Conservation (phyloP, 2,797 vertebrate genomes). For the Sebastes elongatus region DNA sequence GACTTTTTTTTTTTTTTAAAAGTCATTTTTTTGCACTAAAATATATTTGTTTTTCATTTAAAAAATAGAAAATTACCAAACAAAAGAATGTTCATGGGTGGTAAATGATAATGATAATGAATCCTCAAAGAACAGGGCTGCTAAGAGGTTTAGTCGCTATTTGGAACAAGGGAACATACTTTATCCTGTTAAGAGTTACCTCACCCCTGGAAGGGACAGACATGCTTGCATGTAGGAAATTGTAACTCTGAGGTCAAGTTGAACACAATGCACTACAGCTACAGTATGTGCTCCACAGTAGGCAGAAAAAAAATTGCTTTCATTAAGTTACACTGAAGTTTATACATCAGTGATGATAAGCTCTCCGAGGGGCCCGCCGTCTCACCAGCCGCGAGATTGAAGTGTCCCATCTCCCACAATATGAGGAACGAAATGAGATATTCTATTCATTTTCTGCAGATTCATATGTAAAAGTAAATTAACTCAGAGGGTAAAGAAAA, state of each 20-base stretch:
- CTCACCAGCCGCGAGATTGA: slow-evolving; percentile 31
- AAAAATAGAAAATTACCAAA: background rate
- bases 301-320: slow-evolving; percentile 58
- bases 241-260: slow-evolving; percentile 35
- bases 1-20: background rate
- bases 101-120: background rate
- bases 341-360: slow-evolving; percentile 68
- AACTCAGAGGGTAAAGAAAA: slow-evolving; percentile 8
- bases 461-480: slow-evolving; percentile 41
- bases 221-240: slow-evolving; percentile 35
- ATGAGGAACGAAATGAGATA: slow-evolving; percentile 35
- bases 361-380: slow-evolving; percentile 40
- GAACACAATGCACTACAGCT: slow-evolving; percentile 25
- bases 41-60: background rate
- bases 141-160: slow-evolving; percentile 10
- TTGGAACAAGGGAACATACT: slow-evolving; percentile 6
- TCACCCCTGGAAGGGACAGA: slow-evolving; percentile 26
- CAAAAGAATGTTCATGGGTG: background rate
- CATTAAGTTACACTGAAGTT: slow-evolving; percentile 72
- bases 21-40: background rate
- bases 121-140: background rate
- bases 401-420: slow-evolving; percentile 27
- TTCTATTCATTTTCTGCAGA: slow-evolving; percentile 38
- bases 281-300: slow-evolving; percentile 16
- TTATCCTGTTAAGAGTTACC: background rate